phyloP scores from a whole-genome alignment of 2,113 vertebrate genomes.

The Entelurus aequoreus region DNA sequence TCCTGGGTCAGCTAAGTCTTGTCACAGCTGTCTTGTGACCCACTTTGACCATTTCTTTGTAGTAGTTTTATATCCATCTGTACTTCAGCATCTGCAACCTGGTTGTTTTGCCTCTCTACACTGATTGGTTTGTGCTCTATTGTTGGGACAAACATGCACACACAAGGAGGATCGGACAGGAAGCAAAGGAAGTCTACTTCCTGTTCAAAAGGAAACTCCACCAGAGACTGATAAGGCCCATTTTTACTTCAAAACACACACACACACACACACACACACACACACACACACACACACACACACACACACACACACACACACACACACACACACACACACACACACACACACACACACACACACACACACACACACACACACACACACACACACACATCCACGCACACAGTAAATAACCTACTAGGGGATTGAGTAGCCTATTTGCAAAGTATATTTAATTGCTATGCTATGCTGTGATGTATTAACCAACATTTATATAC shows the following conservation, averaged over 20 bases:
- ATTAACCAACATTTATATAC: no score
- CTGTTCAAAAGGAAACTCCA: constrained; percentile 78
- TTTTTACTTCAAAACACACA: constrained; percentile 9
- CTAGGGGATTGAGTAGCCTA: not conserved
- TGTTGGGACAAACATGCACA: constrained; percentile 25
- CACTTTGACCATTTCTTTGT: not conserved
- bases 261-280: constrained; percentile 4
- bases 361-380: constrained; percentile 7
- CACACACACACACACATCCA: no score
- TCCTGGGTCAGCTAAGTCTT: constrained; percentile 8
- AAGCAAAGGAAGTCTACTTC: constrained; percentile 70
- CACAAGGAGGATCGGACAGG: constrained; percentile 38
- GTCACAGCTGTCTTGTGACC: not conserved
- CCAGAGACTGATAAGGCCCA: constrained; percentile 65
- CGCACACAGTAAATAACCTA: not conserved
- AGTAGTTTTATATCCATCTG: constrained; percentile 18
- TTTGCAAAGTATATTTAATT: not conserved
- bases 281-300: constrained; percentile 1
- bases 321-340: not conserved
- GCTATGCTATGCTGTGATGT: no score
- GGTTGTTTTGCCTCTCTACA: constrained; percentile 27
- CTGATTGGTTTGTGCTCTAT: constrained; percentile 45
- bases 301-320: not conserved
- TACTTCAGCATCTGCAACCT: constrained; percentile 7
- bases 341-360: constrained; percentile 11